phyloP scores from a whole-genome alignment of 2,797 vertebrate species.

The Podarcis siculus region DNA sequence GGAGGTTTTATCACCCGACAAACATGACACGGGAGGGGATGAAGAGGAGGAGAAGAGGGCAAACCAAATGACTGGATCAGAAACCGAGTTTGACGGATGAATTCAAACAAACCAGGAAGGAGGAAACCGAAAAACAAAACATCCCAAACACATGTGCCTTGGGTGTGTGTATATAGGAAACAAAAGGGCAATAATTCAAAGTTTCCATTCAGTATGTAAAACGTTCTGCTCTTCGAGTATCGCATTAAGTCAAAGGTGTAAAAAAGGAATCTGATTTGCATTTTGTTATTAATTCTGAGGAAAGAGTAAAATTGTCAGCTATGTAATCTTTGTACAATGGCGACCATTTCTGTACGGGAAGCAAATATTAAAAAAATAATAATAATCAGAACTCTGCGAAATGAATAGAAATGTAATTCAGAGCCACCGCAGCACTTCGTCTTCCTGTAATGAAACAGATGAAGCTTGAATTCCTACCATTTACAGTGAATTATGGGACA shows the following conservation, averaged over 20 bases:
- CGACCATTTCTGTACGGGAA: slow-evolving; percentile 56
- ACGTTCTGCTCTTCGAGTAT: slow-evolving; percentile 51
- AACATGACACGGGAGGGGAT: slow-evolving; percentile 29
- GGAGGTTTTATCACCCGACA: slow-evolving; percentile 52
- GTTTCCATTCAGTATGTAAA: slow-evolving; percentile 53
- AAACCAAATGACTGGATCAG: slow-evolving; percentile 19
- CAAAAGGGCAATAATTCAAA: slow-evolving; percentile 44
- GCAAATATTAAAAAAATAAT: slow-evolving; percentile 41
- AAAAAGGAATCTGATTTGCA: slow-evolving; percentile 47
- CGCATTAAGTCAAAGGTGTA: slow-evolving; percentile 42
- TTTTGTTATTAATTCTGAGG: slow-evolving; percentile 68
- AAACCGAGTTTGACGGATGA: slow-evolving; percentile 29
- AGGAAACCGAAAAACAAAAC: too few relatives aligned
- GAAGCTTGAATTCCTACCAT: slow-evolving; percentile 58
- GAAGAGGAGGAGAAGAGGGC: slow-evolving; percentile 3
- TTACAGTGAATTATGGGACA: slow-evolving; percentile 67
- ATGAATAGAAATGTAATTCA: slow-evolving; percentile 64
- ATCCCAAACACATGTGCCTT: background rate
- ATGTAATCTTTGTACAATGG: slow-evolving; percentile 60
- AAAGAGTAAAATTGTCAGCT: slow-evolving; percentile 51
- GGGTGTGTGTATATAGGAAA: slow-evolving; percentile 28
- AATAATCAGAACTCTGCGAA: slow-evolving; percentile 42
- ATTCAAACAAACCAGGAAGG: background rate
- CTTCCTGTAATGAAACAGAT: slow-evolving; percentile 56
- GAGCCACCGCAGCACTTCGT: slow-evolving; percentile 56